Conservation (phyloP, 2,888 invertebrate genomes). For the Xestoiulus laeticollis region DNA sequence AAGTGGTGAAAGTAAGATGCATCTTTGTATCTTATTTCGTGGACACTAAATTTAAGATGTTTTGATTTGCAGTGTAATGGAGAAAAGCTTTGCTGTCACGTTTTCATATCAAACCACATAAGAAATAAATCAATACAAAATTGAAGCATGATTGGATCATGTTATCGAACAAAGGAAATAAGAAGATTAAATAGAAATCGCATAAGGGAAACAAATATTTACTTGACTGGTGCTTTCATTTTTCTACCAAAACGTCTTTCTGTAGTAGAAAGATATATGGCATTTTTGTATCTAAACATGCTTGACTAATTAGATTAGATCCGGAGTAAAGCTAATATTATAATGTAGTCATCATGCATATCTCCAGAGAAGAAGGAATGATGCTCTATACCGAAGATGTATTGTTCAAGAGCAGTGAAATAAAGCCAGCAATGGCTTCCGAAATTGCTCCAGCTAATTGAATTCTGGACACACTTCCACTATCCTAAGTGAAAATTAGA, state of each 20-base stretch:
- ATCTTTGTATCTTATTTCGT: no score
- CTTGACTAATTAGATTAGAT: neutral
- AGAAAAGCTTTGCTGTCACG: neutral
- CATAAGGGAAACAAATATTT: neutral
- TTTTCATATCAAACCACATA: neutral
- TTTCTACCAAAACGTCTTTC: neutral
- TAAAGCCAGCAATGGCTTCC: neutral
- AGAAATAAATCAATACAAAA: neutral
- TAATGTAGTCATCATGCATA: neutral
- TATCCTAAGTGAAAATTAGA: constrained; percentile 18
- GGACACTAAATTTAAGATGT: no score
- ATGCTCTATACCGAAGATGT: neutral
- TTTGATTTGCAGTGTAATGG: neutral
- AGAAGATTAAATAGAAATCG: neutral
- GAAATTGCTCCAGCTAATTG: constrained; percentile 5
- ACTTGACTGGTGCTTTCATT: neutral
- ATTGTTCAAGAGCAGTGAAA: neutral
- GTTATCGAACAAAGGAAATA: neutral
- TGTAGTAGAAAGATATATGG: neutral
- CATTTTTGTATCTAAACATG: neutral
- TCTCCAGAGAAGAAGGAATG: neutral
- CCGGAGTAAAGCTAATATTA: neutral
- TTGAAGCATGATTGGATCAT: neutral
- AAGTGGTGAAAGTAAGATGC: no score
- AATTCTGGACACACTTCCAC: neutral